A percentile compares a stretch with the other conserved stretches of the same genome.
Conservation (phyloP, 2,888 invertebrate species). For the Pachymerium ferrugineum region DNA sequence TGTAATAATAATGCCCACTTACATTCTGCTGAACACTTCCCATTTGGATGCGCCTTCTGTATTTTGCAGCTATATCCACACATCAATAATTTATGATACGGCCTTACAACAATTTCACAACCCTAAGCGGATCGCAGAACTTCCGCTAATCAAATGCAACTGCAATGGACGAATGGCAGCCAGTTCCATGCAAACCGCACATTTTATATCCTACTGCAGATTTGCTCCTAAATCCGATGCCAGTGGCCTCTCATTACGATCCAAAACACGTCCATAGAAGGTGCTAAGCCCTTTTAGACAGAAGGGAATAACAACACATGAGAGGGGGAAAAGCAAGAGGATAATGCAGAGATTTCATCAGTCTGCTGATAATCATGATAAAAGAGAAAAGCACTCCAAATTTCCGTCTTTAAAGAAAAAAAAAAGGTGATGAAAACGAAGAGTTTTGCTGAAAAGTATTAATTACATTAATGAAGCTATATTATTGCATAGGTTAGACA, state of each 20-base stretch:
- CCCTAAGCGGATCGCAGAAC: not conserved
- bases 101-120: not conserved
- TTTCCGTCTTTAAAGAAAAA: not conserved
- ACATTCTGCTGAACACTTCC: not conserved
- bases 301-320: not conserved
- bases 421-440: not conserved
- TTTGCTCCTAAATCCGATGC: not conserved
- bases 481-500: not conserved
- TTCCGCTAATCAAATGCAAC: not conserved
- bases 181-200: constrained; percentile 4
- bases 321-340: not conserved
- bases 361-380: not conserved
- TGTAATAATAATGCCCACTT: not conserved
- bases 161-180: not conserved
- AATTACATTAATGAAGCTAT: constrained; percentile 1
- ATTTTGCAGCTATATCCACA: not conserved
- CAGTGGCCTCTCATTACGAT: not conserved
- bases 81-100: not conserved
- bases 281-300: not conserved
- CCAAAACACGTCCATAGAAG: not conserved
- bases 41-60: not conserved
- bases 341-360: not conserved
- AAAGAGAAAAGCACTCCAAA: not conserved
- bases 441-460: constrained; percentile 13
- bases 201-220: constrained; percentile 1